These are phyloP conservation scores for Lasius fuliginosus DNA, from an alignment of 2,888 invertebrate genomes.

Conservation along the genomic window DNA sequence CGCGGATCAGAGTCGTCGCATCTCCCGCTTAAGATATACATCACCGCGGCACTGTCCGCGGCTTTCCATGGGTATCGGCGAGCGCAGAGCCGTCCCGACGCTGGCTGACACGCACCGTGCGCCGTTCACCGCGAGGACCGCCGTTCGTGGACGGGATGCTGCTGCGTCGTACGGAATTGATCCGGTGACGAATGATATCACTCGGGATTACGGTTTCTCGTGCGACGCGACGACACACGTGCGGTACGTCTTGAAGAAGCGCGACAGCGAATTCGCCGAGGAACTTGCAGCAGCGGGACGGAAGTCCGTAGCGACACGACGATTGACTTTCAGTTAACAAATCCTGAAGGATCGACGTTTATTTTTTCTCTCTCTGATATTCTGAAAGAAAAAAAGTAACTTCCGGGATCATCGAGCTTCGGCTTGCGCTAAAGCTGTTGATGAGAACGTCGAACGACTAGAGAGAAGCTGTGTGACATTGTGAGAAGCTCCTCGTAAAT, in stretches of 20 bases:
- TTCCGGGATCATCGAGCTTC: constrained; percentile 18
- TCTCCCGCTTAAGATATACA: constrained; percentile 83
- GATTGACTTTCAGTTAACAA: constrained; percentile 65
- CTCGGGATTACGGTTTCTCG: constrained; percentile 45
- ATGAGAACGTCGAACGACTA: neutral
- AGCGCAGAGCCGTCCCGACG: constrained; percentile 70
- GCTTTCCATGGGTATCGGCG: constrained; percentile 76
- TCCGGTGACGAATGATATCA: constrained; percentile 71
- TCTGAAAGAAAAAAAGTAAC: neutral
- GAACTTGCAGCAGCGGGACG: neutral
- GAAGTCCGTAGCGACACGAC: neutral
- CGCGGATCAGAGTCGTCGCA: constrained; percentile 86
- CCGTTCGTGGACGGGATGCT: constrained; percentile 64
- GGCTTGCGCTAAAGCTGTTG: neutral
- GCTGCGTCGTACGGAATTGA: constrained; percentile 36
- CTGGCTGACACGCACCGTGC: constrained; percentile 68
- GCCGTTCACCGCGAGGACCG: constrained; percentile 43
- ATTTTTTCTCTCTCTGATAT: constrained; percentile 29
- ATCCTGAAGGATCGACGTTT: constrained; percentile 44
- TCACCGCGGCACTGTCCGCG: constrained; percentile 69
- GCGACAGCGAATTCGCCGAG: constrained; percentile 9
- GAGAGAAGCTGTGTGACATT: constrained; percentile 21
- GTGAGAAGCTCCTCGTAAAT: neutral
- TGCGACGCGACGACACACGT: constrained; percentile 66
- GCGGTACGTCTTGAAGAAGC: constrained; percentile 61